Conservation (phyloP, 2,888 invertebrate species). For the Caenorhabditis zanzibari region DNA sequence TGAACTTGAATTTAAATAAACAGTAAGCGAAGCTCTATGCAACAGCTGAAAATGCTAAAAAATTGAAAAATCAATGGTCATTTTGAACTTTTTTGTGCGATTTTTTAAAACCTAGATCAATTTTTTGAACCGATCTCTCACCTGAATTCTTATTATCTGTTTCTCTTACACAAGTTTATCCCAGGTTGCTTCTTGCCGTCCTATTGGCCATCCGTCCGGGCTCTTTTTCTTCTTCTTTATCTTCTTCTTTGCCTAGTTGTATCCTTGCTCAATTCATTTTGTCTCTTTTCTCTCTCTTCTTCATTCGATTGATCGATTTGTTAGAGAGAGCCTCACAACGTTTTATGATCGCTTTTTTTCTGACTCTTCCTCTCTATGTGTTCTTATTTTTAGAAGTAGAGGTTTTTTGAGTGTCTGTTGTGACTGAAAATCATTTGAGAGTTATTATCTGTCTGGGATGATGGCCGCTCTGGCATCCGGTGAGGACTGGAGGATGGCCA, state of each 20-base stretch:
- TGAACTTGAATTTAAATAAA: too few relatives aligned
- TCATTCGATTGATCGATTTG: slow-evolving; percentile 40
- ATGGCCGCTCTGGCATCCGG: too few relatives aligned
- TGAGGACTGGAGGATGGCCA: too few relatives aligned
- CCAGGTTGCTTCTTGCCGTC: neutral
- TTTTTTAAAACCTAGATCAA: too few relatives aligned
- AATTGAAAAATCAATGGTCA: too few relatives aligned
- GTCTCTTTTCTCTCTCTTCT: slow-evolving; percentile 12
- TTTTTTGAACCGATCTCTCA: neutral
- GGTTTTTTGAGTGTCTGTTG: neutral
- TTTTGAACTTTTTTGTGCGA: too few relatives aligned
- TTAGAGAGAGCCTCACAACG: slow-evolving; percentile 8
- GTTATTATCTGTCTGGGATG: too few relatives aligned
- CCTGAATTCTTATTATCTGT: neutral
- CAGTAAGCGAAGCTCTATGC: too few relatives aligned
- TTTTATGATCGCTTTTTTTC: slow-evolving; percentile 31
- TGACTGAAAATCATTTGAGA: neutral
- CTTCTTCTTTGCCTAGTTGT: neutral
- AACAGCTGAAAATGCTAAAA: too few relatives aligned
- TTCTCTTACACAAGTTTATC: neutral
- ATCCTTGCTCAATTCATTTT: slow-evolving; percentile 1
- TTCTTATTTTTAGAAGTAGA: slow-evolving; percentile 16
- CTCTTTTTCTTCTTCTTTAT: neutral
- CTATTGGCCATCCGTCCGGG: neutral
- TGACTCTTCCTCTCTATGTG: neutral